Evolutionary conservation across 2,888 invertebrate species (phyloP).

Genomic region (Caenorhabditis sp.): DNA sequence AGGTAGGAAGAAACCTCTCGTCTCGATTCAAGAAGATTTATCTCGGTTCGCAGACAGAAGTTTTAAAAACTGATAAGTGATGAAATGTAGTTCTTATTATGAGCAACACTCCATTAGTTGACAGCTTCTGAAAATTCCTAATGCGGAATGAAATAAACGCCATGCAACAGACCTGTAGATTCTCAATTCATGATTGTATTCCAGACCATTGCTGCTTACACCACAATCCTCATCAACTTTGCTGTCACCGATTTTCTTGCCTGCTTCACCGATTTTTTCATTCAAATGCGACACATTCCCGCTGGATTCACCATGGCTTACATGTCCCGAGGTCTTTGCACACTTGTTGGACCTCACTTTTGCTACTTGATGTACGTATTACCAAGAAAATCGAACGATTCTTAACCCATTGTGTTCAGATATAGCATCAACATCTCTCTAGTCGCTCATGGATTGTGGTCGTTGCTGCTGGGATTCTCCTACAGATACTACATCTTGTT

Average conservation of each 20-base stretch:
- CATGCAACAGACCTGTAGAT: too few relatives aligned
- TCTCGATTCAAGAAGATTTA: too few relatives aligned
- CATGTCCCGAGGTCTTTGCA: conserved; percentile 59
- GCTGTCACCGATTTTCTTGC: conserved; percentile 66
- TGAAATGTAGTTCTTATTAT: too few relatives aligned
- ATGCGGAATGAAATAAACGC: too few relatives aligned
- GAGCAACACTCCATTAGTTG: too few relatives aligned
- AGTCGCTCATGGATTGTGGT: conserved; percentile 62
- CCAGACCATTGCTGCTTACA: conserved; percentile 64
- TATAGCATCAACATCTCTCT: conserved; percentile 62
- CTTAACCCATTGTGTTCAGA: conserved; percentile 17
- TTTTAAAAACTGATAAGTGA: too few relatives aligned
- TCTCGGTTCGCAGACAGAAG: too few relatives aligned
- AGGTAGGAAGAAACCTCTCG: conserved; percentile 18
- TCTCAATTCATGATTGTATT: not conserved
- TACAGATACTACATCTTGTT: conserved; percentile 66
- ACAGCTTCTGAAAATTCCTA: not conserved
- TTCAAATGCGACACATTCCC: conserved; percentile 63
- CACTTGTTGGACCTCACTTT: conserved; percentile 48
- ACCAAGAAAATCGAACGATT: too few relatives aligned
- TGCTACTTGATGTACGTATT: conserved; percentile 45
- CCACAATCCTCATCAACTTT: conserved; percentile 66
- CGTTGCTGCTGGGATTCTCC: conserved; percentile 51
- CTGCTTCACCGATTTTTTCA: conserved; percentile 68
- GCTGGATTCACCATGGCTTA: conserved; percentile 63